These are phyloP conservation scores for Sarcoramphus papa DNA, from an alignment of 2,797 vertebrate genomes.

Conservation along the genomic window DNA sequence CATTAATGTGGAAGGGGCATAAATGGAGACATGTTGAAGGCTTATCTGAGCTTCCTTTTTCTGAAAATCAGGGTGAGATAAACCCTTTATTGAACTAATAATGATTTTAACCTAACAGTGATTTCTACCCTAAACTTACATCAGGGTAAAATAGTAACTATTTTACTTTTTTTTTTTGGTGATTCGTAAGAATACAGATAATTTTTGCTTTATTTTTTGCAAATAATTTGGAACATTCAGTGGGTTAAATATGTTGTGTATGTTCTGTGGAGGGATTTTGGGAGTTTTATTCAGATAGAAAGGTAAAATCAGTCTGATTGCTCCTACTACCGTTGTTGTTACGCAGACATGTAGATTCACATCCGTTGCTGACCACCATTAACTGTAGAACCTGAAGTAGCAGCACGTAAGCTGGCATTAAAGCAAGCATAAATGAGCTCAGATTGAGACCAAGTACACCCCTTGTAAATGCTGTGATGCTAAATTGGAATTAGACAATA, in stretches of 20 bases:
- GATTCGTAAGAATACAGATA: not conserved
- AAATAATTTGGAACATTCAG: too few relatives aligned
- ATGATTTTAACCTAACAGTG: not conserved
- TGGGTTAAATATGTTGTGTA: not conserved
- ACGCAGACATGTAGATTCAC: fast-evolving
- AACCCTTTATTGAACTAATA: not conserved
- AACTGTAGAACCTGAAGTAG: not conserved
- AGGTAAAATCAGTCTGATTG: not conserved
- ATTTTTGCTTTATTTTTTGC: not conserved
- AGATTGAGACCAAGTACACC: not conserved
- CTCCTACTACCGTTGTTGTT: not conserved
- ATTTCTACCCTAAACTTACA: not conserved
- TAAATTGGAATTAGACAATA: not conserved
- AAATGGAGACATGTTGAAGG: not conserved
- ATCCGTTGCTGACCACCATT: not conserved
- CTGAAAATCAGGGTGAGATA: not conserved
- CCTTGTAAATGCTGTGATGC: not conserved
- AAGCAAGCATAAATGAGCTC: not conserved
- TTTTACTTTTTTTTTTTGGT: not conserved
- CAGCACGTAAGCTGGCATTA: not conserved
- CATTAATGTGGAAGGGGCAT: not conserved
- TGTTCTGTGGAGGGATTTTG: not conserved
- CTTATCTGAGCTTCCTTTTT: not conserved
- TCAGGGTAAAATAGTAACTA: not conserved
- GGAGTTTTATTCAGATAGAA: not conserved